Evolutionary conservation across 2,797 vertebrate genomes (phyloP).

Genomic region (Octomys mimax): DNA sequence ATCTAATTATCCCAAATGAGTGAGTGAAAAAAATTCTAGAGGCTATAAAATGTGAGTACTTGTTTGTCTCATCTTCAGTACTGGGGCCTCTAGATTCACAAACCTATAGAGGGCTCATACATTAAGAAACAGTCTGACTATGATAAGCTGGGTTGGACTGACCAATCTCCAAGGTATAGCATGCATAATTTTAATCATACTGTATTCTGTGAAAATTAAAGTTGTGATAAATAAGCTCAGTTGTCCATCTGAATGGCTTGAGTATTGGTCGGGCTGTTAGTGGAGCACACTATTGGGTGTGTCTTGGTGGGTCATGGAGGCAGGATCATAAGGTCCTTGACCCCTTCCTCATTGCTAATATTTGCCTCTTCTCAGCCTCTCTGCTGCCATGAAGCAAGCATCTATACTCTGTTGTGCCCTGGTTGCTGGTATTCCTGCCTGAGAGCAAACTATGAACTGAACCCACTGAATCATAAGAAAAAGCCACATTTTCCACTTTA

Average conservation of each 20-base stretch:
- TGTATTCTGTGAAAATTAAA: not conserved
- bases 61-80: not conserved
- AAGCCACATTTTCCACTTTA: not conserved
- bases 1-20: not conserved
- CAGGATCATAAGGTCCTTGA: not conserved
- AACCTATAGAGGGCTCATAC: rapidly evolving
- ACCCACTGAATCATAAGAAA: not conserved
- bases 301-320: not conserved
- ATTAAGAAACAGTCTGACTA: not conserved
- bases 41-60: not conserved
- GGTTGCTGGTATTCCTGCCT: not conserved
- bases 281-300: not conserved
- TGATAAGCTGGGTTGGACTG: not conserved
- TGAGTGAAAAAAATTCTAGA: not conserved
- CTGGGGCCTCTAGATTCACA: not conserved
- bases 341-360: not conserved
- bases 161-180: not conserved
- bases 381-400: not conserved
- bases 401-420: not conserved
- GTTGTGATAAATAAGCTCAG: not conserved
- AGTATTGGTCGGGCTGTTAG: not conserved
- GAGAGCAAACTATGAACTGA: not conserved
- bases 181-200: not conserved
- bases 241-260: not conserved
- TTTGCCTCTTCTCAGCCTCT: not conserved